Conservation (phyloP, 2,888 invertebrate genomes). For the Ophonus ardosiacus region DNA sequence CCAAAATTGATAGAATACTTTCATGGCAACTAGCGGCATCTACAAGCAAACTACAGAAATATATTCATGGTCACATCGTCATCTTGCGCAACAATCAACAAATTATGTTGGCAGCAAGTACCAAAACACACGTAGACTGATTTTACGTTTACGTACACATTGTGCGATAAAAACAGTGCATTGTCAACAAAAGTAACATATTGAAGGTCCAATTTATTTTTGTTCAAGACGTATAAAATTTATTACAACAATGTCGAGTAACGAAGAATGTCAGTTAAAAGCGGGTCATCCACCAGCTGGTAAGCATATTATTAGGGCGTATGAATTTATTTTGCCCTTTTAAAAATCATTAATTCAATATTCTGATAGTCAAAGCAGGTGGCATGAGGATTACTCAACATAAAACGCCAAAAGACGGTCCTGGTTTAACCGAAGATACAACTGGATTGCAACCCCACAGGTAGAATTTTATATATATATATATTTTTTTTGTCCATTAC, state of each 20-base stretch:
- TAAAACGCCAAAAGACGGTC: constrained; percentile 84
- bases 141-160: background rate
- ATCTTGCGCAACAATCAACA: constrained; percentile 8
- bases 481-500: background rate
- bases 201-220: constrained; percentile 17
- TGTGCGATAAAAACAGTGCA: constrained; percentile 61
- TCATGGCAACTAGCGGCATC: background rate
- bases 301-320: constrained; percentile 74
- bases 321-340: constrained; percentile 21
- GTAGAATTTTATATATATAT: too few species aligned
- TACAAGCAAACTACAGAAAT: background rate
- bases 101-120: constrained; percentile 54
- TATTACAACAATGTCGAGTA: constrained; percentile 77
- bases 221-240: background rate
- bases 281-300: constrained; percentile 95
- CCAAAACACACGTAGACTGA: constrained; percentile 58
- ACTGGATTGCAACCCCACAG: constrained; percentile 83
- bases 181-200: constrained; percentile 57
- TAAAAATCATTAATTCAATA: constrained; percentile 53
- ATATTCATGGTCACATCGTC: background rate
- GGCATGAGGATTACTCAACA: constrained; percentile 95
- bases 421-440: constrained; percentile 83
- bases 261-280: constrained; percentile 85
- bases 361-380: constrained; percentile 88
- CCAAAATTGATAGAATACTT: constrained; percentile 9